Base-by-base conservation (phyloP, 2,888 invertebrate genomes). In the Platypus cylindrus region DNA sequence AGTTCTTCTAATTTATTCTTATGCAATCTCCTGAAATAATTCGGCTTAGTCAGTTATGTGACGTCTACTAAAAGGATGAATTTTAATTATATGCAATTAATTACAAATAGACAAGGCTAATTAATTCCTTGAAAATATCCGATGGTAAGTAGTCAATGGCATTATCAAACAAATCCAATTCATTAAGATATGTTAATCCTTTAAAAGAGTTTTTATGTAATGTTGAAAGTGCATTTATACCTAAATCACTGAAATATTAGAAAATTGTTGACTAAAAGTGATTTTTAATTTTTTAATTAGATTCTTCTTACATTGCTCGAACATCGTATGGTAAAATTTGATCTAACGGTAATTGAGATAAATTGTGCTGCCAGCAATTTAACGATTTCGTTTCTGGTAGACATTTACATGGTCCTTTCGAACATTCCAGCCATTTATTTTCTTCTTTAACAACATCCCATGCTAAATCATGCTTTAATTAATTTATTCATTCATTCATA, bases 151-250 rank as follows among this genome's bases (percentile, higher is more conserved):
- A 71, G 47, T 76, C 74, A 14, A 85, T 66, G 36, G 69, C 69
- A 56, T 85, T 85, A 50, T 78, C 75, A 45, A 80, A 82, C 51
- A 85, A 66, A 55, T 84, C 78, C 32, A 78, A 55, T 50, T 78
- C 75, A 30, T 65, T 66, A 3, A 83, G 60, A 15, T 73, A 69
- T 3, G 67, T 64, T 62, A 83, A 65, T 5, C 72, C 72, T 45
- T 69, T 67, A 52, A 83, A 80, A 0, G 76, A 70, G 40, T 74
- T 72, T 52, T 76, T 76, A 56, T 81, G 75, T 30, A 82, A 55
- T 1, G 78, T 75, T 9, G 71, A 67, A 34, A 82, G 55, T 45
- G 67, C 68, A 55, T 83, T 83, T 3, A 76, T 71, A 12, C 79
- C 80, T 39, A 82, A 60, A 51, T 82, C 82, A 36, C 83, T 83